Conservation (phyloP, 2,888 invertebrate species). For the Herminia tarsipennalis region DNA sequence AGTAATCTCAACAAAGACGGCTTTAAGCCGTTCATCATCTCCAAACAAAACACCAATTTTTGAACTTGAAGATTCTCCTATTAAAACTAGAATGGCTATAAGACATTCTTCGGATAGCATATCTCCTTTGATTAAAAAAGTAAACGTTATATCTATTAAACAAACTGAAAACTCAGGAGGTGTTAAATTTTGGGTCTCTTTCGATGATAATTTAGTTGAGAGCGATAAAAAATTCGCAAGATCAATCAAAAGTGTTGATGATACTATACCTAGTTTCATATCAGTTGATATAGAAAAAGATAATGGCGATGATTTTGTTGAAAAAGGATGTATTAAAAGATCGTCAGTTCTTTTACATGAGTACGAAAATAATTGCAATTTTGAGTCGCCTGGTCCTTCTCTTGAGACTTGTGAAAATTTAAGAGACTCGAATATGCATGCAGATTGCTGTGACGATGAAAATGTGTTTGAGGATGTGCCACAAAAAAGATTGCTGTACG, state of each 20-base stretch:
- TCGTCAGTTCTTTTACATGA: constrained; percentile 28
- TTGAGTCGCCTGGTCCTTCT: constrained; percentile 42
- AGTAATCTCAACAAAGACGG: constrained; percentile 6
- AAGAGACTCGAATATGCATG: constrained; percentile 4
- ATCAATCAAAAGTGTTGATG: constrained; percentile 46
- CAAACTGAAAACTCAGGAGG: constrained; percentile 72
- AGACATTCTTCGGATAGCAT: constrained; percentile 10
- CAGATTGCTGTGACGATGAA: not conserved
- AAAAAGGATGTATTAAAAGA: constrained; percentile 13
- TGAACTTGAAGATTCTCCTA: constrained; percentile 62
- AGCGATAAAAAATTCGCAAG: constrained; percentile 23
- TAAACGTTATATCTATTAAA: constrained; percentile 72
- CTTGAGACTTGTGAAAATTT: constrained; percentile 11
- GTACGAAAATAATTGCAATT: constrained; percentile 32
- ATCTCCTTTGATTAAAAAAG: constrained; percentile 68
- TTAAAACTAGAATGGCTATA: constrained; percentile 35
- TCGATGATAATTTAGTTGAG: constrained; percentile 62
- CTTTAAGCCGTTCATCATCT: constrained; percentile 51
- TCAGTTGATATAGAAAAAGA: constrained; percentile 38
- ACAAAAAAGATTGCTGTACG: constrained; percentile 54
- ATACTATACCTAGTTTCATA: constrained; percentile 68
- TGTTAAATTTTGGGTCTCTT: constrained; percentile 78
- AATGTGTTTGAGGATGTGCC: constrained; percentile 11
- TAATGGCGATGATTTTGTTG: constrained; percentile 14
- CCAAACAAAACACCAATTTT: constrained; percentile 54